These are phyloP conservation scores for Metopia argyrocephala DNA, from an alignment of 2,888 invertebrate species.

Conservation along the genomic window DNA sequence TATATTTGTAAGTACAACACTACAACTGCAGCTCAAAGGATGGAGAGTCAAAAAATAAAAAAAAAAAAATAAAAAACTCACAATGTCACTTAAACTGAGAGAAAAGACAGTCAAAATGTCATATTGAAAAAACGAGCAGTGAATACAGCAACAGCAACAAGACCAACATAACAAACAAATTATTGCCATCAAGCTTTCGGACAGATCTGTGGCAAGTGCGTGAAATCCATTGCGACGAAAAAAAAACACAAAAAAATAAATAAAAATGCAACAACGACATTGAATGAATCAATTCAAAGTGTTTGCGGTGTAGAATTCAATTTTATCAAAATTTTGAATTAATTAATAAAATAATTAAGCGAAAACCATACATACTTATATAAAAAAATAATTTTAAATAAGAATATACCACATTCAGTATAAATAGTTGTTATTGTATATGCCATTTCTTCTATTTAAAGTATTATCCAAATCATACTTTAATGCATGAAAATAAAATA, in stretches of 20 bases:
- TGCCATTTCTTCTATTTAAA: too few species aligned
- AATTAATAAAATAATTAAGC: constrained; percentile 42
- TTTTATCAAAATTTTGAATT: constrained; percentile 53
- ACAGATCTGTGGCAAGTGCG: constrained; percentile 65
- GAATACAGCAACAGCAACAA: constrained; percentile 21
- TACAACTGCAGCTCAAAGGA: too few species aligned
- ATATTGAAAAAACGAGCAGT: constrained; percentile 43
- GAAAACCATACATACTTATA: neutral
- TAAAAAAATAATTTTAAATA: neutral
- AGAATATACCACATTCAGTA: neutral
- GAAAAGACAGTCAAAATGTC: constrained; percentile 65
- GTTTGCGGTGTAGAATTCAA: constrained; percentile 46
- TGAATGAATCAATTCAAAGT: constrained; percentile 61
- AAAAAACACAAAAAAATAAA: neutral
- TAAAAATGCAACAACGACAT: constrained; percentile 3
- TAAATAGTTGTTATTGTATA: too few species aligned
- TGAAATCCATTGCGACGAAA: constrained; percentile 57
- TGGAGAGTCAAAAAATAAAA: too few species aligned
- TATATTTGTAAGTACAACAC: constrained; percentile 1
- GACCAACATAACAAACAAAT: constrained; percentile 3
- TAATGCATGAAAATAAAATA: too few species aligned
- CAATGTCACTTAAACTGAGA: constrained; percentile 63
- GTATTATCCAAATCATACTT: too few species aligned
- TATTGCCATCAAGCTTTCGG: constrained; percentile 57
- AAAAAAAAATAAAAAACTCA: constrained; percentile 44